These are phyloP conservation scores for Erethizon dorsatum DNA, from an alignment of 2,797 vertebrate genomes.

Conservation along the genomic window DNA sequence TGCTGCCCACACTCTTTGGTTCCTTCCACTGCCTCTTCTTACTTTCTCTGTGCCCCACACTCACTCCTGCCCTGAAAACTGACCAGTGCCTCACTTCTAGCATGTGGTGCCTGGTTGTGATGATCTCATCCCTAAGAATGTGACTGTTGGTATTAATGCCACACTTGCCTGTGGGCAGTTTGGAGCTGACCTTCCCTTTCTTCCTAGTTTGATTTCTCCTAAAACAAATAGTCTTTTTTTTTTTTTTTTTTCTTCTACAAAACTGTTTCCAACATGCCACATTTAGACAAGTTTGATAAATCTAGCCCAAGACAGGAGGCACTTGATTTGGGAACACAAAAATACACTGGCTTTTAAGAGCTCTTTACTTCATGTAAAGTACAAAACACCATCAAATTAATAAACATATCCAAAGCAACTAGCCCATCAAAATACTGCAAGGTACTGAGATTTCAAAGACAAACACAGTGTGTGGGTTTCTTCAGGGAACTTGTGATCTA, in stretches of 20 bases:
- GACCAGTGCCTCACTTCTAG: background rate
- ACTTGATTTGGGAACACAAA: background rate
- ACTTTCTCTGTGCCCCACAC: background rate
- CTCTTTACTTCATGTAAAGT: constrained; percentile 10
- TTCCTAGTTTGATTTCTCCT: constrained; percentile 34
- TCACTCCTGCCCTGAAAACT: background rate
- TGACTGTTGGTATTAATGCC: constrained; percentile 15
- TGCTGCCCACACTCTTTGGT: too few relatives aligned
- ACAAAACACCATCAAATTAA: constrained; percentile 20
- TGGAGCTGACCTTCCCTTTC: constrained; percentile 27
- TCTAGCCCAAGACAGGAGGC: background rate
- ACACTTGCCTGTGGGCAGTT: background rate
- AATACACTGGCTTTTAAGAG: background rate
- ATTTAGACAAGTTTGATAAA: background rate
- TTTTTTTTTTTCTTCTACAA: background rate
- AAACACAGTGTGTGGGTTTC: background rate
- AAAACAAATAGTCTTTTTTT: constrained; percentile 13
- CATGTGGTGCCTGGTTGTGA: too few relatives aligned
- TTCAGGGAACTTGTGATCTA: background rate
- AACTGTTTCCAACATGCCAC: background rate
- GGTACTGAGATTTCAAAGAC: constrained; percentile 45
- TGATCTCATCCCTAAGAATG: background rate
- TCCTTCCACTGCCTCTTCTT: background rate
- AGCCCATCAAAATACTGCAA: background rate
- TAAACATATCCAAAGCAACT: constrained; percentile 17